A percentile compares a stretch with the other conserved stretches of the same genome.
phyloP scores from a whole-genome alignment of 1,140 invertebrate genomes.

The Nilaparvata lugens region DNA sequence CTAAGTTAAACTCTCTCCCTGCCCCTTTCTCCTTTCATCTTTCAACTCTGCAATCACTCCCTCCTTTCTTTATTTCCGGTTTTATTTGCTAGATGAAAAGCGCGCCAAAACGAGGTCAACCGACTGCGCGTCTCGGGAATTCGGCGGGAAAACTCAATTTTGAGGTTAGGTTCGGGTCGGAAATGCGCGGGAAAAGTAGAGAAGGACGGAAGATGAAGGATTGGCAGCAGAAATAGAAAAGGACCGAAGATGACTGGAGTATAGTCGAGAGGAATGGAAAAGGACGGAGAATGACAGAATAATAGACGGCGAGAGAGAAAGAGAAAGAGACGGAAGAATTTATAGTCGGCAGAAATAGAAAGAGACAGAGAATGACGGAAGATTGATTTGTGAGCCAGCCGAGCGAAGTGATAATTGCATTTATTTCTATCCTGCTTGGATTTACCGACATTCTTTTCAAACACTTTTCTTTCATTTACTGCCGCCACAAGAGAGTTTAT shows the following conservation, averaged over 20 bases:
- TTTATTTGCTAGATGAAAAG: background rate
- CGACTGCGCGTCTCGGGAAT: background rate
- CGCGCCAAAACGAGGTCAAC: background rate
- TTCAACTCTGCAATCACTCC: background rate
- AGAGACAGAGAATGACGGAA: conserved; percentile 12
- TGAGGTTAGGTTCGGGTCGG: background rate
- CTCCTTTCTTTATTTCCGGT: background rate
- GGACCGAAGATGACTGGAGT: too few relatives aligned
- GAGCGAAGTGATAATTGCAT: background rate
- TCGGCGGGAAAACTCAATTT: background rate
- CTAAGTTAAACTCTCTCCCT: too few relatives aligned
- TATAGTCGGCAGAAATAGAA: conserved; percentile 14
- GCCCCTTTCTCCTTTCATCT: background rate
- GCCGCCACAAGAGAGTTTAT: too few relatives aligned
- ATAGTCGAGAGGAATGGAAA: too few relatives aligned
- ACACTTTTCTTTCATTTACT: too few relatives aligned
- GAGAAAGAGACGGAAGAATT: too few relatives aligned
- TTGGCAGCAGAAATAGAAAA: too few relatives aligned
- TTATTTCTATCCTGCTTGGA: too few relatives aligned
- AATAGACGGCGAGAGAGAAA: too few relatives aligned
- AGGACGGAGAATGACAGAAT: too few relatives aligned
- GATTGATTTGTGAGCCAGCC: background rate
- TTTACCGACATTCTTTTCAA: too few relatives aligned
- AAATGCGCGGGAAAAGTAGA: background rate
- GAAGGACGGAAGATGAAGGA: too few relatives aligned